Conservation (phyloP, 2,888 invertebrate genomes). For the Myopa tessellatipennis region DNA sequence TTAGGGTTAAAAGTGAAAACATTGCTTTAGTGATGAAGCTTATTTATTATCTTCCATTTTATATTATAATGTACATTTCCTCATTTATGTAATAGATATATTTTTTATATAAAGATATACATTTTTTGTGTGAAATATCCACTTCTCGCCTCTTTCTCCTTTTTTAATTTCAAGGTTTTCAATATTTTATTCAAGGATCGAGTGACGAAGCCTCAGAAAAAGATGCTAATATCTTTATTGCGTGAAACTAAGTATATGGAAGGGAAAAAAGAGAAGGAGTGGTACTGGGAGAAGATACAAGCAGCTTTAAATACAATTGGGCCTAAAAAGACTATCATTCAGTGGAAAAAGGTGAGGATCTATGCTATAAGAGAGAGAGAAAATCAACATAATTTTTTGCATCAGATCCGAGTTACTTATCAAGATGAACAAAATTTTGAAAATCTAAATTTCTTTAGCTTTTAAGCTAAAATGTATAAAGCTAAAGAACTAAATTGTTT, state of each 20-base stretch:
- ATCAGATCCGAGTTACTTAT: no score
- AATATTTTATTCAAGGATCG: constrained; percentile 64
- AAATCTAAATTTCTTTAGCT: no score
- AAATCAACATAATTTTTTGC: no score
- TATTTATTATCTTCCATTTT: no score
- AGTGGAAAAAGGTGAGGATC: constrained; percentile 63
- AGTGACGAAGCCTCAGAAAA: constrained; percentile 66
- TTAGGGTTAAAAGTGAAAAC: no score
- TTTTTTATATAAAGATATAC: not conserved
- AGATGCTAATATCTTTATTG: constrained; percentile 65
- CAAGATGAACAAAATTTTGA: no score
- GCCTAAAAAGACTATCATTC: constrained; percentile 65
- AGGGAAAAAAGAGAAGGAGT: constrained; percentile 66
- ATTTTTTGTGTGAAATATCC: constrained; percentile 53
- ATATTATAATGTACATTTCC: no score
- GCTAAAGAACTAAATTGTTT: no score
- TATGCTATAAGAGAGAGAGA: not conserved
- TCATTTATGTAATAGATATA: no score
- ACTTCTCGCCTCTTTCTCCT: constrained; percentile 51
- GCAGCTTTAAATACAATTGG: constrained; percentile 65
- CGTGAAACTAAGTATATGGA: constrained; percentile 67
- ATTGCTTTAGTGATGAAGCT: no score
- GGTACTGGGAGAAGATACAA: constrained; percentile 67
- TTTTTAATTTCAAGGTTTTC: constrained; percentile 56
- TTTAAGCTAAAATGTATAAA: no score